Evolutionary conservation across 2,797 vertebrate genomes (phyloP), one percentile per base, ranked within the genome.

Genomic region (Brotula barbata): DNA sequence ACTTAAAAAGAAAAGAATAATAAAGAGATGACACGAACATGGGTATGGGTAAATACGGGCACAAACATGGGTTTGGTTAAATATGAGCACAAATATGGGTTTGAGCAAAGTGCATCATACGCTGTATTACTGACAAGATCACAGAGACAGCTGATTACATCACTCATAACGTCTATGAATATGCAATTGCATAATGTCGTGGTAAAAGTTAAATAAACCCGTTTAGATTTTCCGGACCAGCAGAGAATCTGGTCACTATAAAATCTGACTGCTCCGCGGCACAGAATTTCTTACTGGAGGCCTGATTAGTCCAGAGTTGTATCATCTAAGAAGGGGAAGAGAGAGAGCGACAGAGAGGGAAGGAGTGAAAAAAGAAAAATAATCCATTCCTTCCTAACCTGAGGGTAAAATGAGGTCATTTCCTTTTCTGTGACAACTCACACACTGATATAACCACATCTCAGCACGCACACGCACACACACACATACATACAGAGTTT

Each of bases 391-490:
- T 85, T 83, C 84, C 81, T 83, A 86, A 88, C 87, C 81, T 73
- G 64, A 71, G 86, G 87, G 87, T 87, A 87, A 81, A 77, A 78
- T 88, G 68, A 88, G 89, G 90, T 91, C 81, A 91, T 89, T 91
- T 91, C 90, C 91, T 88, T 49, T 71, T 81, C 71, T 81, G 79
- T 82, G 87, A 89, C 85, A 86, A 87, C 85, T 81, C 79, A 77
- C 83, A 83, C 14, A 7, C 62, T 78, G 75, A 81, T 77, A 60
- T 49, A 51, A 75, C 70, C 62, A 53, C 73, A 73, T 71, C 59
- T 77, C 79, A 20, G 50, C 12, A 43, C 56, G 57, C 45, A 17
- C 75, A 70, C 67, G 5, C 41, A 57, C 54, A 20, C n/a, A 77
- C 68, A 48, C 34, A 57, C 37, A 34, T 45, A 54, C 59, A 52